Evolutionary conservation across 2,797 vertebrate genomes (phyloP), one percentile per base, ranked within the genome.

Genomic region (Thripadectes ignobilis): DNA sequence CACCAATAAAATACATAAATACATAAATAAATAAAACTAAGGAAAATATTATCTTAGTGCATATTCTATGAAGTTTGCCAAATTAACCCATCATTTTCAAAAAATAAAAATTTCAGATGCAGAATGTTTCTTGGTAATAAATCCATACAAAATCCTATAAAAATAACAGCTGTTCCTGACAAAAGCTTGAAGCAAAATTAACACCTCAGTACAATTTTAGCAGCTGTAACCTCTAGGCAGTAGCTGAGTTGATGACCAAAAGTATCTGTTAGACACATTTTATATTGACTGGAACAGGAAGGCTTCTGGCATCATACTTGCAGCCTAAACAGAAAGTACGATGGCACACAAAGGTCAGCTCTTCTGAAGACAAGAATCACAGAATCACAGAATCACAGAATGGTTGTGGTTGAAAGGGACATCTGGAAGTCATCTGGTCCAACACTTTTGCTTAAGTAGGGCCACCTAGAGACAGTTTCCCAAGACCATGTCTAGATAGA

Each of bases 161-260:
- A 94, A 89, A 82, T 82, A 89, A 57, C 66, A 77, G 67, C 62
- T 92, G 48, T 67, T 93, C 67, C 75, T 77, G 59, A 94, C 39
- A 76, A 87, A 96, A 76, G 13, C 62, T 89, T 73, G 55, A 82
- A 85, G 32, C 8, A 38, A 88, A 94, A 81, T 84, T 69, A 94
- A 88, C 83, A 69, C 79, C 86, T 88, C 54, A 75, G 39, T 61
- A 81, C 54, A 81, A 55, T 86, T 94, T 78, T 69, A 92, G 36
- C 69, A 90, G 83, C 62, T 94, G 76, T 66, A 93, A 38, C 72
- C 73, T 84, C 79, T 69, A 86, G 55, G 82, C 54, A 66, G 27
- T 78, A 88, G 38, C 61, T 74, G 17, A 61, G 27, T 34, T 77
- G 51, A 68, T 74, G 51, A 81, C 49, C 22, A 75, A 75, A 88